A percentile compares a stretch with the other conserved stretches of the same genome.
These are phyloP conservation scores for Drosophila neonasuta DNA, from an alignment of 2,888 invertebrate genomes.

Conservation along the genomic window DNA sequence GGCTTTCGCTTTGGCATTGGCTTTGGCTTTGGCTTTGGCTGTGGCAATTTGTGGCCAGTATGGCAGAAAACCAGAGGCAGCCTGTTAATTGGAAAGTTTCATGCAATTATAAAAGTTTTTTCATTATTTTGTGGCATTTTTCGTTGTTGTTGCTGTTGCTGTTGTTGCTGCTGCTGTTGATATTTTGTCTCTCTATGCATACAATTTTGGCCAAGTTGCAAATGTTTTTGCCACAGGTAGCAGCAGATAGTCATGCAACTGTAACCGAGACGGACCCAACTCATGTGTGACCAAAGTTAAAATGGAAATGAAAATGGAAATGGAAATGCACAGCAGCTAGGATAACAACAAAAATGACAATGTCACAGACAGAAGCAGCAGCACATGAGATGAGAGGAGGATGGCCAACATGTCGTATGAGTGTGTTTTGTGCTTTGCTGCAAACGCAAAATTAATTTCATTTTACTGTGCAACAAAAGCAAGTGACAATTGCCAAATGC, in stretches of 20 bases:
- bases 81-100: constrained; percentile 75
- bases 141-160: constrained; percentile 22
- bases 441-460: constrained; percentile 75
- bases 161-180: constrained; percentile 45
- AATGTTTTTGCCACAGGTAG: constrained; percentile 63
- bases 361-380: constrained; percentile 54
- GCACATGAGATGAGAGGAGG: constrained; percentile 3
- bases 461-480: constrained; percentile 58
- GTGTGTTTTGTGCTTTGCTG: constrained; percentile 64
- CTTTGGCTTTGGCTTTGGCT: constrained; percentile 44
- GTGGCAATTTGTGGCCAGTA: constrained; percentile 53
- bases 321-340: constrained; percentile 14
- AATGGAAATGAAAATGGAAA: constrained; percentile 58
- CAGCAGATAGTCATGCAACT: constrained; percentile 51
- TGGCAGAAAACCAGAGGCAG: constrained; percentile 64
- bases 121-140: constrained; percentile 72
- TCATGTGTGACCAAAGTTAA: constrained; percentile 75
- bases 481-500: constrained; percentile 67
- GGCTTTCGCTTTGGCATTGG: constrained; percentile 37
- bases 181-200: constrained; percentile 64
- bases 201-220: constrained; percentile 66
- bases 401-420: constrained; percentile 63
- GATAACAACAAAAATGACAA: constrained; percentile 39
- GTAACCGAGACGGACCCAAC: constrained; percentile 72
- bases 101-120: constrained; percentile 78